Base-by-base conservation (phyloP, 2,888 invertebrate species). In the Oxystoma pomonae region DNA sequence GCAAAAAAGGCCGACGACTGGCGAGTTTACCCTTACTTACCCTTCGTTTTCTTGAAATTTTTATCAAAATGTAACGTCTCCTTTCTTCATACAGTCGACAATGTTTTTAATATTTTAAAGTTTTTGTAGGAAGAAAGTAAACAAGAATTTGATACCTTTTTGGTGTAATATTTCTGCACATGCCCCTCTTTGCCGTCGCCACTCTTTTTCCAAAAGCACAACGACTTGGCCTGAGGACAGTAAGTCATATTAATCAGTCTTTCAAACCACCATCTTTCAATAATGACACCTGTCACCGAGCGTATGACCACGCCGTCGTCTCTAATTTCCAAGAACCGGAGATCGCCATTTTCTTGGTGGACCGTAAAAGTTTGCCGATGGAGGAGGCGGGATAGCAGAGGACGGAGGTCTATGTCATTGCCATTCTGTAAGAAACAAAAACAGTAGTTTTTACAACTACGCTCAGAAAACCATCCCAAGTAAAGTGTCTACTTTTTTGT, bases 191-290 rank as follows among this genome's bases (percentile, higher is more conserved):
- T 94, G 1, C 94, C 96, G 1, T 94, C 94, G 1, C 94, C 96
- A 76, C 93, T 94, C 73, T 95, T 89, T 74, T 97, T 88, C 98
- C 99, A 99, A 65, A 99, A 86, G 81, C 98, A 99, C 68, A 99
- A 84, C 9, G 98, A 92, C 81, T 94, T 93, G 75, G 96, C 98
- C 82, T 98, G 98, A 0, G 99, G 99, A 72, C 98, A 97, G 81
- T 96, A 99, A 0, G 99, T 98, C 97, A 99, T 98, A 79, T 99
- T 99, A 60, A 99, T 97, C 60, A 99, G 84, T 61, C 98, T 85
- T 79, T 99, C 99, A 81, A 94, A 99, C 98, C 98, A 99, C 98
- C 99, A 99, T 55, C 98, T 85, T 75, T 95, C 94, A 53, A 93
- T 88, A 80, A 95, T 94, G 0, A 93, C 90, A 20, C 95, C 95